These are phyloP conservation scores for Thysanoteuthis rhombus DNA, from an alignment of 2,888 invertebrate species.

Conservation along the genomic window DNA sequence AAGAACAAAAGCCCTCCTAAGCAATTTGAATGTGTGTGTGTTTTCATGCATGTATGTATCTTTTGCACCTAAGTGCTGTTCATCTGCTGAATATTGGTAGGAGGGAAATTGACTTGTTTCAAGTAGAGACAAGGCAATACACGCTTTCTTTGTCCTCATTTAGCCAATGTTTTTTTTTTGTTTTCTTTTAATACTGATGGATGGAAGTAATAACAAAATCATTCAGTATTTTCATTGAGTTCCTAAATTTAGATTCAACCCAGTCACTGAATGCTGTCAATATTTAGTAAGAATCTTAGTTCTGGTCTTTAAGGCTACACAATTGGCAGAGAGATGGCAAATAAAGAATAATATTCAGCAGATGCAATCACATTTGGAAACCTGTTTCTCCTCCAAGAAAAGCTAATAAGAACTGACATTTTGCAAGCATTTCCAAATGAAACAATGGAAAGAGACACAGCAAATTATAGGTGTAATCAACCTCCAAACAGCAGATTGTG, in stretches of 20 bases:
- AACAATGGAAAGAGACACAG: background rate
- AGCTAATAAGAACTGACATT: background rate
- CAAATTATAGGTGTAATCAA: background rate
- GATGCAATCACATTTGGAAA: background rate
- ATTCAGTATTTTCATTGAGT: background rate
- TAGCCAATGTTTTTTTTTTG: background rate
- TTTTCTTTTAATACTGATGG: background rate
- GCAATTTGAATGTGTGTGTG: background rate
- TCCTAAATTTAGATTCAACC: background rate
- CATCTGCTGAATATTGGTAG: background rate
- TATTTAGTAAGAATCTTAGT: background rate
- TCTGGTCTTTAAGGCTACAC: conserved; percentile 12
- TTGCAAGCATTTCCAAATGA: background rate
- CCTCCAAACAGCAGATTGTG: background rate
- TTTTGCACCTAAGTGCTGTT: background rate
- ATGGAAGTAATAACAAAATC: background rate
- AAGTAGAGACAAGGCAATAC: background rate
- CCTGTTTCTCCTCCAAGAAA: background rate
- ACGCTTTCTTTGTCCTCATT: background rate
- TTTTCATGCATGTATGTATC: too few relatives aligned
- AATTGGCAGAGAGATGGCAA: background rate
- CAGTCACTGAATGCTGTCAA: background rate
- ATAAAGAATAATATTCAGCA: background rate
- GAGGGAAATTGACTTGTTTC: background rate
- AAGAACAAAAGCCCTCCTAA: background rate